Percentiles rank a stretch among this genome's conserved stretches.
Evolutionary conservation across 2,888 invertebrate species (phyloP).

Genomic region (Lypha dubia): DNA sequence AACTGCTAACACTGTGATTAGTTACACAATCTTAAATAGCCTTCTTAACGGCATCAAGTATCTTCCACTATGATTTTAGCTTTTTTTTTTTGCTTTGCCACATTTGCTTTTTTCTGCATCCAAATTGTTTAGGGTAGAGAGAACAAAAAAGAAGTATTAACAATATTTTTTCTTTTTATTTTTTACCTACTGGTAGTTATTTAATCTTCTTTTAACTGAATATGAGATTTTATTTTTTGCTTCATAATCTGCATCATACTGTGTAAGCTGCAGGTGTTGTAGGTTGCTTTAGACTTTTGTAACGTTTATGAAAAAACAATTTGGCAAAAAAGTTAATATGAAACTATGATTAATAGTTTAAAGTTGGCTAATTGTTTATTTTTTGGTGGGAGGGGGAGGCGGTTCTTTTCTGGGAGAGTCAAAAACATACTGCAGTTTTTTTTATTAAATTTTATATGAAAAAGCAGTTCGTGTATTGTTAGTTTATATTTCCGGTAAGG

Average conservation of each 20-base stretch:
- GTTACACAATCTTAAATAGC: slow-evolving; percentile 72
- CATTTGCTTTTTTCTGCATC: slow-evolving; percentile 2
- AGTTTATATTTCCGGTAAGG: no score
- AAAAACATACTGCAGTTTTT: background rate
- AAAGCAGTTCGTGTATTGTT: no score
- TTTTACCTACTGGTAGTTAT: slow-evolving; percentile 40
- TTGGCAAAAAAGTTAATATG: slow-evolving; percentile 17
- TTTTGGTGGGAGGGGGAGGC: no score
- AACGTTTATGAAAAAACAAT: slow-evolving; percentile 30
- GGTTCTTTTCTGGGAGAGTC: background rate
- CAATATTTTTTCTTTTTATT: slow-evolving; percentile 48
- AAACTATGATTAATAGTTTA: slow-evolving; percentile 52
- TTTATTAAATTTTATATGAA: background rate
- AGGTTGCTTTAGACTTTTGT: slow-evolving; percentile 51
- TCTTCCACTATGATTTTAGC: slow-evolving; percentile 49
- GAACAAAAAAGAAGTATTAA: slow-evolving; percentile 14
- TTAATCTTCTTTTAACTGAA: slow-evolving; percentile 44
- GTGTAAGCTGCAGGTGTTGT: slow-evolving; percentile 55
- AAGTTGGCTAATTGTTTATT: slow-evolving; percentile 16
- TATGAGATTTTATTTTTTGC: slow-evolving; percentile 35
- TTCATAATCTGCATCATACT: slow-evolving; percentile 44
- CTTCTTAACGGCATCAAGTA: slow-evolving; percentile 66
- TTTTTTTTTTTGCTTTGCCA: slow-evolving; percentile 7
- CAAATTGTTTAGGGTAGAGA: slow-evolving; percentile 19
- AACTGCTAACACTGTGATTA: slow-evolving; percentile 71